A percentile compares a stretch with the other conserved stretches of the same genome.
Conservation (phyloP, 2,888 invertebrate genomes). For the Steinernema scapterisci region DNA sequence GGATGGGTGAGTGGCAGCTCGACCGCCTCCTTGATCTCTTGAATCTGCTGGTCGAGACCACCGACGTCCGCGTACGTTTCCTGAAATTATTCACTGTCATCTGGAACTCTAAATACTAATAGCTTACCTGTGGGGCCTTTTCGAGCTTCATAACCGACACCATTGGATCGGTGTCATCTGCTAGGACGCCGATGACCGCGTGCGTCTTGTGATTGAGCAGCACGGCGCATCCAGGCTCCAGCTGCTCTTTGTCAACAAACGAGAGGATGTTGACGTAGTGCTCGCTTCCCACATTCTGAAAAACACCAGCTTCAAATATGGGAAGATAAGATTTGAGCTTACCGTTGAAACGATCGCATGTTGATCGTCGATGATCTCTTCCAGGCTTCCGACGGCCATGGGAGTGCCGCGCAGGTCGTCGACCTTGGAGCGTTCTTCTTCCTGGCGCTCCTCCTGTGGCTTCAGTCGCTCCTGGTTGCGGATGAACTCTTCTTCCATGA, state of each 20-base stretch:
- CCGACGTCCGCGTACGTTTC: conserved; percentile 89
- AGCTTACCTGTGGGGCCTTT: conserved; percentile 81
- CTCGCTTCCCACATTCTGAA: conserved; percentile 84
- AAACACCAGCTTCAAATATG: neutral
- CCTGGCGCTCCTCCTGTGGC: conserved; percentile 98
- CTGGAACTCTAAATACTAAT: neutral
- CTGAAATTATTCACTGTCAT: too few species aligned
- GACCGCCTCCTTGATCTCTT: conserved; percentile 96
- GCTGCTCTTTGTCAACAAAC: conserved; percentile 97
- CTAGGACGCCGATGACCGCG: conserved; percentile 95
- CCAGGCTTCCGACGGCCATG: conserved; percentile 98
- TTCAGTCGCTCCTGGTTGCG: conserved; percentile 95
- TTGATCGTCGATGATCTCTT: conserved; percentile 99
- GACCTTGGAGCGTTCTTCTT: conserved; percentile 96
- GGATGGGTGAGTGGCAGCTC: conserved; percentile 97
- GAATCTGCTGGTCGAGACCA: conserved; percentile 82
- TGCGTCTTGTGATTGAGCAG: conserved; percentile 98
- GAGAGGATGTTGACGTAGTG: conserved; percentile 98
- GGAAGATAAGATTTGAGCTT: neutral
- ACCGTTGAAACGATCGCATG: conserved; percentile 85
- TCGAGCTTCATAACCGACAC: conserved; percentile 99
- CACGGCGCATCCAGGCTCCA: conserved; percentile 98
- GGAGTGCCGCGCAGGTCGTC: conserved; percentile 98
- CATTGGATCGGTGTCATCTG: conserved; percentile 99
- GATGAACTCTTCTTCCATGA: conserved; percentile 99